Percentiles rank a stretch among this genome's conserved stretches.
These are phyloP conservation scores for Scotopteryx bipunctaria DNA, from an alignment of 2,888 invertebrate species.

Conservation along the genomic window DNA sequence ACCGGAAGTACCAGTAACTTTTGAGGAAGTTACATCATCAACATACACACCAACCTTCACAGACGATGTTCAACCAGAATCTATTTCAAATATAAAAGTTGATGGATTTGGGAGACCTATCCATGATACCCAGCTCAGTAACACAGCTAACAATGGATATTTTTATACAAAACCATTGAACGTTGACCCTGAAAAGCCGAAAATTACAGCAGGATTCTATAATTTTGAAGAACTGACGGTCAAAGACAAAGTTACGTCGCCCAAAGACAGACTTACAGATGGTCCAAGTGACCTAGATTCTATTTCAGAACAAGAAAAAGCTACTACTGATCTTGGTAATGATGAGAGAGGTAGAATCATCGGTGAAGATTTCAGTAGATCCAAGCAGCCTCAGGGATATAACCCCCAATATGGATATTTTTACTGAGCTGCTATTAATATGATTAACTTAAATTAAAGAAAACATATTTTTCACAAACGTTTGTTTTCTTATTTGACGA, in stretches of 20 bases:
- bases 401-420: constrained; percentile 65
- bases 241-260: background rate
- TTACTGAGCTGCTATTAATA: constrained; percentile 44
- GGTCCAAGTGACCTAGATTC: background rate
- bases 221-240: background rate
- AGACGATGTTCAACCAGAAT: constrained; percentile 11
- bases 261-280: too few species aligned
- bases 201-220: background rate
- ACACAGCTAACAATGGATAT: constrained; percentile 2
- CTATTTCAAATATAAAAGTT: constrained; percentile 22
- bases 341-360: constrained; percentile 31
- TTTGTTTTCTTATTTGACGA: too few species aligned
- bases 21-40: constrained; percentile 19
- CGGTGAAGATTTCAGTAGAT: constrained; percentile 69
- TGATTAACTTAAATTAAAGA: too few species aligned
- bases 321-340: background rate
- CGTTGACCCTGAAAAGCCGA: background rate
- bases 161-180: background rate
- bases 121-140: background rate
- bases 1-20: background rate
- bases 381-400: constrained; percentile 60
- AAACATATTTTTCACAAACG: too few species aligned
- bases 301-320: background rate
- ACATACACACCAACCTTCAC: constrained; percentile 9
- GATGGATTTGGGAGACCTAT: constrained; percentile 21